Conservation (phyloP, 2,113 vertebrate genomes). For the Marmota flaviventris region DNA sequence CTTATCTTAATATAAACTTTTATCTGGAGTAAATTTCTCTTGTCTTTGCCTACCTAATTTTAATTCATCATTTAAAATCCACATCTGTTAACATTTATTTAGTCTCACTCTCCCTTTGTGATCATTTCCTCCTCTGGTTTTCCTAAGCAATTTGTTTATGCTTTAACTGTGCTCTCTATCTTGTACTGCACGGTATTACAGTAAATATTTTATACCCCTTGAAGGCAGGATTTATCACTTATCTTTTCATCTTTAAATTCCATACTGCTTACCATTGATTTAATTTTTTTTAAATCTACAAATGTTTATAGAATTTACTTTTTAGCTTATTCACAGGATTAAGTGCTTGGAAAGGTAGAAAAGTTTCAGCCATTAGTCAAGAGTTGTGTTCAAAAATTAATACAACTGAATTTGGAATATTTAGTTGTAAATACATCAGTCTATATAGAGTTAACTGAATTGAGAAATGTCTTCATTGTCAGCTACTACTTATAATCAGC, state of each 20-base stretch:
- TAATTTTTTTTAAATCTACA: conserved; percentile 40
- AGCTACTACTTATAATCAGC: neutral
- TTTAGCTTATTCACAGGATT: neutral
- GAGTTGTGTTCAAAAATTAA: neutral
- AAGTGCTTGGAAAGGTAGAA: neutral
- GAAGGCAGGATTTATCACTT: neutral
- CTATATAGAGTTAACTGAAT: neutral
- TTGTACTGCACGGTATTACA: neutral
- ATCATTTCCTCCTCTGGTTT: neutral
- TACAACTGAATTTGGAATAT: neutral
- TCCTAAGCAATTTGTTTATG: neutral
- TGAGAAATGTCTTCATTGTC: conserved; percentile 11
- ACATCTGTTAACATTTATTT: neutral
- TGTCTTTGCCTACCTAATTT: neutral
- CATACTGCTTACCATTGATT: neutral
- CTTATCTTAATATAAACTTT: neutral
- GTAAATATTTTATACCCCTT: neutral
- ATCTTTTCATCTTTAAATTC: conserved; percentile 15
- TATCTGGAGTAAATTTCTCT: neutral
- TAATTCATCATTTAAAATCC: neutral
- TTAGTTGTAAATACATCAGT: neutral
- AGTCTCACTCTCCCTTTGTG: neutral
- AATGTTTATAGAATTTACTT: neutral
- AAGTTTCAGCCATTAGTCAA: neutral
- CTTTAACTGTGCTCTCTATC: neutral